A percentile compares a stretch with the other conserved stretches of the same genome.
phyloP scores from a whole-genome alignment of 2,888 invertebrate species.

The Drosophila borborema region DNA sequence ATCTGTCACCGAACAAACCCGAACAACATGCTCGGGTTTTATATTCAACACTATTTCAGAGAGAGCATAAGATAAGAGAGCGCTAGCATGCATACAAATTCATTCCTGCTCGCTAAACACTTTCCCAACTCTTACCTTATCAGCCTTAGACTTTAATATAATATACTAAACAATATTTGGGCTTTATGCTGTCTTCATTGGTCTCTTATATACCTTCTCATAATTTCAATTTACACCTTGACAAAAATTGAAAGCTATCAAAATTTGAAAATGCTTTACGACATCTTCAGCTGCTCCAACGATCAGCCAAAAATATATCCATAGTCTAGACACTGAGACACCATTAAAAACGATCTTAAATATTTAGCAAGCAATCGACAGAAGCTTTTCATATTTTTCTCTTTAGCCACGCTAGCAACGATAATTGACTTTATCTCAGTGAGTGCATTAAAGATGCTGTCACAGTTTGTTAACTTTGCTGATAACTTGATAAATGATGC shows the following conservation, averaged over 20 bases:
- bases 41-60: no score
- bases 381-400: neutral
- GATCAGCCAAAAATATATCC: neutral
- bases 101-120: no score
- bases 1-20: no score
- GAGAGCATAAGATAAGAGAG: no score
- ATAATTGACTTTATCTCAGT: constrained; percentile 38
- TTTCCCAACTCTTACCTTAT: no score
- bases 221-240: neutral
- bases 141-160: no score
- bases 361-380: neutral
- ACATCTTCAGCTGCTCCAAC: neutral
- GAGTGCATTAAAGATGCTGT: constrained; percentile 37
- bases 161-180: no score
- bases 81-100: no score
- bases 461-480: constrained; percentile 30
- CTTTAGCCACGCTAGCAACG: neutral
- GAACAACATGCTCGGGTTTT: no score
- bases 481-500: constrained; percentile 49
- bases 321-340: neutral
- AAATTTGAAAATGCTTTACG: neutral
- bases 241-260: neutral
- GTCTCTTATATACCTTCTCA: no score
- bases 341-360: constrained; percentile 4
- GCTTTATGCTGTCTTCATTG: no score